Base-by-base conservation (phyloP, 2,113 vertebrate species). In the Bubo bubo region DNA sequence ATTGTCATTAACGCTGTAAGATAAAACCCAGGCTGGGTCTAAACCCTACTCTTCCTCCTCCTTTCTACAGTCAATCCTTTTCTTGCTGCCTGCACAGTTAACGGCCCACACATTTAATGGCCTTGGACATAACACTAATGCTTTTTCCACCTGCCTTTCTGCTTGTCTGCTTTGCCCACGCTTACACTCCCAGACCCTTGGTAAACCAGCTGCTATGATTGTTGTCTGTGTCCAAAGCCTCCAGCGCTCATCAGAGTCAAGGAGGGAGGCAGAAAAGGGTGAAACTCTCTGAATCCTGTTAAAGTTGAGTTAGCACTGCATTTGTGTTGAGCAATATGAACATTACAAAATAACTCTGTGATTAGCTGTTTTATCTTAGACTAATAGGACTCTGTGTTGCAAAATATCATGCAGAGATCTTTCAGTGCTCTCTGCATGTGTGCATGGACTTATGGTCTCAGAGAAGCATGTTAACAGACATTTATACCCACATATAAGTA, bases 131-230 rank as follows among this genome's bases (percentile, higher is more conserved):
- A 56, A n/a, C 19, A 17, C 19, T 79, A 39, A 83, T 45, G 71
- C 14, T 52, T 76, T 96, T 62, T 37, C 23, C 76, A 88, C 26
- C 47, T 77, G 35, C 24, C 32, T 39, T 86, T 43, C 43, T 79
- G 14, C 32, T 72, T 37, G 2, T 22, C 23, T 8, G 5, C 3
- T 2, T 6, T 79, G 52, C 52, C 37, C 49, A 73, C 1, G 1
- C 14, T 58, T 53, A 18, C 21, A 62, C 18, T 34, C 19, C 34
- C 26, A 39, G 13, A 4, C 9, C 37, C 8, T 56, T 0, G 0
- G 23, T 20, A n/a, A 22, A 15, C 27, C 24, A 70, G 24, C 63
- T 88, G 27, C 63, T 80, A 5, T 8, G 21, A 34, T 30, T 12
- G 0, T 34, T 64, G 17, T 27, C 6, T 6, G 20, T 71, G 60